Evolutionary conservation across 1,140 invertebrate genomes (phyloP), one percentile per base, ranked within the genome.

Genomic region (Drosophila orosa): DNA sequence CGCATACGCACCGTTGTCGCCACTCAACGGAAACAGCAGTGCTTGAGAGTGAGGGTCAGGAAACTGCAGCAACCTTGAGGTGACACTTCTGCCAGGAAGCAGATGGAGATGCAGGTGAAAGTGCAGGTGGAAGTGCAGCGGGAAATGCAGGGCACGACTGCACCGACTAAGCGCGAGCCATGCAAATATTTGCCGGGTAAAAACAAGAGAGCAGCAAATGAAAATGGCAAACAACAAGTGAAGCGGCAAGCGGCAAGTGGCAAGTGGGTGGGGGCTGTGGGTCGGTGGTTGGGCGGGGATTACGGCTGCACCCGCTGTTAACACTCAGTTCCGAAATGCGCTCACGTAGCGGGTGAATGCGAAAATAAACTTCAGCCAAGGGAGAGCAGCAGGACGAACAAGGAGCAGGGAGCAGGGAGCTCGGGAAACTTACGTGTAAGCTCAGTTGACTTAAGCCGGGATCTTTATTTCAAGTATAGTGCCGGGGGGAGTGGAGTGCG

Each of bases 221-320:
- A 67, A 80, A 80, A 80, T 31, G 63, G 66, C 56, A 79, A 79
- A 74, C 78, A 80, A 75, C 54, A 60, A 72, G 39, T 37, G 55
- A 39, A 15, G 37, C 29, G 31, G 37, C 12, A 39, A 15, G 37
- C 29, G 31, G 37, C 12, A 39, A 42, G 54, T 27, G 35, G 45
- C 15, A 22, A 24, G 42, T 44, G 22, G 10, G 12, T 13, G 24
- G 24, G 24, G 42, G 17, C 31, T 3, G 37, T 3, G 12, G 40
- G 40, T n/a, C n/a, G 35, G 22, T n/a, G 7, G 15, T 25, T 24
- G 33, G 19, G 22, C 13, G 56, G 55, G 55, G 56, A 25, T 55
- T 54, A 56, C 19, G 29, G 8, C 27, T 74, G 37, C 69, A 65
- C 5, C 45, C 72, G 33, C 72, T 67, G 52, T 55, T 75, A 75